Evolutionary conservation across 2,797 vertebrate species (phyloP), one percentile per base, ranked within the genome.

Genomic region (Sebastes steindachneri): DNA sequence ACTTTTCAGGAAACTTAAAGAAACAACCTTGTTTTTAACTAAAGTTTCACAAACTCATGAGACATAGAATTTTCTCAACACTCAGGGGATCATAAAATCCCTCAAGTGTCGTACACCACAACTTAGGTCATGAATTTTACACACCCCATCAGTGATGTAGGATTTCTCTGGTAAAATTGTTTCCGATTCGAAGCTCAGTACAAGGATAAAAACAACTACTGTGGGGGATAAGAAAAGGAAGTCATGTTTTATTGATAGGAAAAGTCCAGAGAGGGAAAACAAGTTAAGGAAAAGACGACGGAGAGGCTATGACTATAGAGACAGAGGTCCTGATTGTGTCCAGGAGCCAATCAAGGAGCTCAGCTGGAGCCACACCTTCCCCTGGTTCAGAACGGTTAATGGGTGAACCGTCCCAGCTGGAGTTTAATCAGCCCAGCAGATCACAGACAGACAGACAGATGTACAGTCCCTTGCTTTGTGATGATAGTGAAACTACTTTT

Each of bases 301-400:
- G 66, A 68, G 14, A 55, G 11, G 31, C 41, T 45, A 45, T 0
- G 26, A 28, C 35, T 37, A 28, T 45, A 7, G 1, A 62, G 28
- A 62, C n/a, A 72, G 72, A 70, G 28, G 28, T 79, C 51, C 9
- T 14, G 60, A 78, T 53, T 75, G 54, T 54, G 33, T 57, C n/a
- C 5, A 15, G 12, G 11, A 70, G 60, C 82, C 81, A 87, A 79
- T 86, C 72, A 74, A 33, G 10, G 29, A 26, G 33, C 74, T 41
- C 51, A 57, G 76, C 23, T 53, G 9, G 31, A 63, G 63, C 17
- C 68, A 68, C 63, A 67, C 72, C 80, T 79, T 53, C 59, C 10
- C 10, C 35, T 6, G 31, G 21, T 53, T 55, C 17, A 33, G n/a
- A 64, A 35, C 3, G 21, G 67, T 75, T 78, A 74, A 82, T 88